Evolutionary conservation across 2,888 invertebrate species (phyloP).

Genomic region (Metacarcinus magister): DNA sequence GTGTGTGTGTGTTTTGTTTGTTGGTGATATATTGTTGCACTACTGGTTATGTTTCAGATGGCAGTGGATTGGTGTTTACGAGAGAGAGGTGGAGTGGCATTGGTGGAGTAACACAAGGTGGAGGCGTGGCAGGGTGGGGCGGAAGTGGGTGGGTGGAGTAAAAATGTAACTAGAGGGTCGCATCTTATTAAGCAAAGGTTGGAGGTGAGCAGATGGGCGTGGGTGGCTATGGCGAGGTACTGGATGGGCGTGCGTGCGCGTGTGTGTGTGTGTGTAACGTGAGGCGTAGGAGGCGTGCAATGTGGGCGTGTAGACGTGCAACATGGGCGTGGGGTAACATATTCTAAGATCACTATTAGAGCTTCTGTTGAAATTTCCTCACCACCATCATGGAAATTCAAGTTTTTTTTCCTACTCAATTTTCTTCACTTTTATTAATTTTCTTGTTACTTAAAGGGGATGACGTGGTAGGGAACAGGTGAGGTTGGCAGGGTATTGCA

Average conservation of each 20-base stretch:
- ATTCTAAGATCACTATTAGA: neutral
- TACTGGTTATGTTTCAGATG: neutral
- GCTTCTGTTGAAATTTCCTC: conserved; percentile 22
- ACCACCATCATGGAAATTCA: neutral
- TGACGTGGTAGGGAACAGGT: neutral
- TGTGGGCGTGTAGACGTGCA: neutral
- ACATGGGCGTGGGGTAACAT: neutral
- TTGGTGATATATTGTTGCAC: neutral
- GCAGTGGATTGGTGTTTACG: neutral
- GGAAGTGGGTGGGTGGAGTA: conserved; percentile 19
- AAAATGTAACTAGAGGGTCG: conserved; percentile 6
- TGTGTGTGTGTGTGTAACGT: neutral
- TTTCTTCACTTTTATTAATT: neutral
- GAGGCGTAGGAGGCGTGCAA: neutral
- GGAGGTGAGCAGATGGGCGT: neutral
- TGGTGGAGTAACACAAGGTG: neutral
- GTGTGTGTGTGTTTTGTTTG: neutral
- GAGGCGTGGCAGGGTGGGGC: conserved; percentile 3
- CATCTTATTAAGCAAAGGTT: conserved; percentile 38
- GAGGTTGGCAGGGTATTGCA: neutral
- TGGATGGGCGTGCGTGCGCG: neutral
- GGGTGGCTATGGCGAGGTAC: neutral
- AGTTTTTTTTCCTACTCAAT: neutral
- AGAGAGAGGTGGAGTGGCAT: no score
- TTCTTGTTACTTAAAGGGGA: neutral